phyloP scores from a whole-genome alignment of 2,797 vertebrate genomes.

The Typhlichthys eigenmanni region DNA sequence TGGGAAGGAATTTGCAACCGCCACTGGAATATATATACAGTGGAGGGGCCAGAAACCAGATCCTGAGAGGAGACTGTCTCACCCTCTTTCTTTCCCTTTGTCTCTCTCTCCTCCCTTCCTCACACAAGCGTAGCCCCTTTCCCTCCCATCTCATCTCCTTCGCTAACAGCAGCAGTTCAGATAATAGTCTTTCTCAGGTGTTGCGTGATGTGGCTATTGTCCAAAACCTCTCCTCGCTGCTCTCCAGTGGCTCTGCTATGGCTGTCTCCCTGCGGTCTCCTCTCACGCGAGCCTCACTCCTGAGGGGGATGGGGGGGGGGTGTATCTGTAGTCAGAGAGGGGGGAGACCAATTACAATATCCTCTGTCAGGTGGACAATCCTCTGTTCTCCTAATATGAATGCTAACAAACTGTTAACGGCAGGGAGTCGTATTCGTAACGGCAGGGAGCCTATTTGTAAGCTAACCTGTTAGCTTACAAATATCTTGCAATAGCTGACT shows the following conservation, averaged over 20 bases:
- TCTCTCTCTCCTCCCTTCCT: constrained; percentile 12
- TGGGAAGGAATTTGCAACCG: constrained; percentile 71
- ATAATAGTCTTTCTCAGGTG: constrained; percentile 4
- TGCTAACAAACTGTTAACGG: no score
- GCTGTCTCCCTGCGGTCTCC: constrained; percentile 10
- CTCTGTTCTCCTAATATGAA: no score
- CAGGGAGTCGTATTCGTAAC: no score
- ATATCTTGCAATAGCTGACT: neutral
- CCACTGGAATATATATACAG: constrained; percentile 65
- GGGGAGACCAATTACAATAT: neutral
- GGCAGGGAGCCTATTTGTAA: no score
- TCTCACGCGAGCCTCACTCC: constrained; percentile 13
- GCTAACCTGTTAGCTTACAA: no score
- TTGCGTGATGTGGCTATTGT: constrained; percentile 1
- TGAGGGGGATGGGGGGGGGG: neutral
- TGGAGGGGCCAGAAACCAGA: constrained; percentile 55
- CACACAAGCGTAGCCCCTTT: no score
- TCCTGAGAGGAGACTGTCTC: constrained; percentile 7
- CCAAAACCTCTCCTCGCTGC: constrained; percentile 18
- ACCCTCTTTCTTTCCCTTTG: neutral
- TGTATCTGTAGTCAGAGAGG: neutral
- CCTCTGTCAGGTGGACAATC: no score
- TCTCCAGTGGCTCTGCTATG: constrained; percentile 1
- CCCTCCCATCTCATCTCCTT: neutral
- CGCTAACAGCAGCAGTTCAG: constrained; percentile 21